Percentiles rank a stretch among this genome's conserved stretches.
Conservation (phyloP, 2,888 invertebrate genomes). For the Argyresthia albistria region DNA sequence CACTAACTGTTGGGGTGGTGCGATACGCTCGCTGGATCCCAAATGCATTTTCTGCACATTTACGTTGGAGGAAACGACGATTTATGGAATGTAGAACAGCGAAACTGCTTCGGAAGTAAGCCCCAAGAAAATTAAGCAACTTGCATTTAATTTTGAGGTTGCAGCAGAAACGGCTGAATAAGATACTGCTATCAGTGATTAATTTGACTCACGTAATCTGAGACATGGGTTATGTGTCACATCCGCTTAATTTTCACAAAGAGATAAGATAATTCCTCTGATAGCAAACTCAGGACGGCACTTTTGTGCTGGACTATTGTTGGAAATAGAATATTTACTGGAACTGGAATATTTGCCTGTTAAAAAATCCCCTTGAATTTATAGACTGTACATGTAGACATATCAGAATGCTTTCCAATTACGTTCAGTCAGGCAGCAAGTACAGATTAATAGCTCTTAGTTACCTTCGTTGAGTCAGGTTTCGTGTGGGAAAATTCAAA, state of each 20-base stretch:
- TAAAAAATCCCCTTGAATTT: no score
- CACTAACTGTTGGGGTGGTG: slow-evolving; percentile 17
- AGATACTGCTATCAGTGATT: slow-evolving; percentile 37
- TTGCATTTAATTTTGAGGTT: not conserved
- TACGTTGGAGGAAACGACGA: slow-evolving; percentile 6
- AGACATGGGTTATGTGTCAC: slow-evolving; percentile 33
- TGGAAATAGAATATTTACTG: not conserved
- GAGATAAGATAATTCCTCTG: slow-evolving; percentile 52
- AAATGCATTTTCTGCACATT: slow-evolving; percentile 7
- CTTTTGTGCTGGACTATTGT: not conserved
- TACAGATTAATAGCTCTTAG: no score
- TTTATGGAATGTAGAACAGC: slow-evolving; percentile 5
- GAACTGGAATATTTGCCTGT: not conserved
- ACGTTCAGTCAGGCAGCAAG: no score
- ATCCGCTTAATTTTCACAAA: slow-evolving; percentile 43
- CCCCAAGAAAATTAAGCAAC: slow-evolving; percentile 1
- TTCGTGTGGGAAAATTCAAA: no score
- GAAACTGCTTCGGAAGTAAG: slow-evolving; percentile 2
- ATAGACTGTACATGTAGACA: no score
- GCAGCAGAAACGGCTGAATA: not conserved
- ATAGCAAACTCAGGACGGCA: slow-evolving; percentile 19
- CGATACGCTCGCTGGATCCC: slow-evolving; percentile 14
- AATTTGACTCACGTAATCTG: slow-evolving; percentile 47
- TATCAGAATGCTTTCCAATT: no score
- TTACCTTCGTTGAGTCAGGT: no score